These are phyloP conservation scores for Rousettus madagascariensis DNA, from an alignment of 2,797 vertebrate species.

Conservation along the genomic window DNA sequence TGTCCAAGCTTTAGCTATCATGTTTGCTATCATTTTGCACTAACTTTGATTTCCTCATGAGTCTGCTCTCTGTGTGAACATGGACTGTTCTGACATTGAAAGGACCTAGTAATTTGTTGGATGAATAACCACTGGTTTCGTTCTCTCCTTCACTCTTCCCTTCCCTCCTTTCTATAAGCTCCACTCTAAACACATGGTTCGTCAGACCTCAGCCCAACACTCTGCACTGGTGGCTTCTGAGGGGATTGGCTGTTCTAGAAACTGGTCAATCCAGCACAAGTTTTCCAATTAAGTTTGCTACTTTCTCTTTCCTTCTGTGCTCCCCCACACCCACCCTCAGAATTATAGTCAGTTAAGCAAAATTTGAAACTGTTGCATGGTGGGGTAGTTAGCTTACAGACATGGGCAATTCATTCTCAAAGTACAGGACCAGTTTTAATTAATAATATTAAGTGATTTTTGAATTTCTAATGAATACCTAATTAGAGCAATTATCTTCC, in stretches of 20 bases:
- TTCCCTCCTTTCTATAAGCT: accelerated
- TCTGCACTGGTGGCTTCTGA: neutral
- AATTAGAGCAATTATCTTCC: constrained; percentile 61
- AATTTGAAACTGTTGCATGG: neutral
- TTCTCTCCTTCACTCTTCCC: neutral
- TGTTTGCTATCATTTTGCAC: neutral
- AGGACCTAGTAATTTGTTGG: neutral
- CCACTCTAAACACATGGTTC: neutral
- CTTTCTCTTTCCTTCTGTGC: neutral
- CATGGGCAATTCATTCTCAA: neutral
- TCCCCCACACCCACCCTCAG: accelerated
- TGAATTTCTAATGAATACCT: neutral
- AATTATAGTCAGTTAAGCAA: neutral
- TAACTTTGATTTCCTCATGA: neutral
- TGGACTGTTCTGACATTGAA: accelerated
- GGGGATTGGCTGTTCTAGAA: neutral
- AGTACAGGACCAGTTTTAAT: constrained; percentile 12
- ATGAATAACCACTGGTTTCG: neutral
- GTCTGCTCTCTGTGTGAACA: neutral
- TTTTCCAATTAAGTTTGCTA: neutral
- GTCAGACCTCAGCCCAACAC: accelerated
- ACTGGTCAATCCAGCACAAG: neutral
- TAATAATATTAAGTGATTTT: constrained; percentile 55
- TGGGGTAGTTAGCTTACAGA: neutral
- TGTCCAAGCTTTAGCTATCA: neutral